Evolutionary conservation across 1,140 invertebrate species (phyloP).

Genomic region (Macrocentrus cingulum): DNA sequence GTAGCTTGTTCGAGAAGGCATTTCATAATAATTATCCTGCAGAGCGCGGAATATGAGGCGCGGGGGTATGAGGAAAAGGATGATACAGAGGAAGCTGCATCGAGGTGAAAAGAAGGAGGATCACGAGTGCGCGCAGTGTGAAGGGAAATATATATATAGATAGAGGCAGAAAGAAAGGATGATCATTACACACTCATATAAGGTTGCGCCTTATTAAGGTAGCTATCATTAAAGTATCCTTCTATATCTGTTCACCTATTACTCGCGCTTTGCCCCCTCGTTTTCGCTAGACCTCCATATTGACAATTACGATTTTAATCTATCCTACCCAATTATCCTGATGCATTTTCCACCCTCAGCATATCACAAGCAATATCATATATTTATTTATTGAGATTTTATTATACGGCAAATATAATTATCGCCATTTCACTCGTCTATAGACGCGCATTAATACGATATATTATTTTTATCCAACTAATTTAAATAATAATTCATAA

Average conservation of each 20-base stretch:
- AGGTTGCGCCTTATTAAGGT: constrained; percentile 48
- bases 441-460: no score
- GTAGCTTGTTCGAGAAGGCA: constrained; percentile 32
- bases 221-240: constrained; percentile 50
- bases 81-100: not conserved
- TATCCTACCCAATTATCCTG: constrained; percentile 43
- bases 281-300: constrained; percentile 42
- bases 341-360: constrained; percentile 37
- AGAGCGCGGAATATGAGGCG: constrained; percentile 4
- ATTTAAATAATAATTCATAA: no score
- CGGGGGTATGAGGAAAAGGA: not conserved
- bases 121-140: not conserved
- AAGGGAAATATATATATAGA: no score
- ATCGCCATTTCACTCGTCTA: no score
- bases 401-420: not conserved
- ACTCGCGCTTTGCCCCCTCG: constrained; percentile 24
- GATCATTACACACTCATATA: constrained; percentile 31
- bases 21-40: constrained; percentile 48
- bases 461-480: no score
- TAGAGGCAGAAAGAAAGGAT: constrained; percentile 19
- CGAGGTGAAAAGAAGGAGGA: not conserved
- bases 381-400: constrained; percentile 19
- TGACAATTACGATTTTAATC: constrained; percentile 52
- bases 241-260: constrained; percentile 48
- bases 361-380: no score